These are phyloP conservation scores for Drosophila pectinifera DNA, from an alignment of 1,140 invertebrate species.

Conservation along the genomic window DNA sequence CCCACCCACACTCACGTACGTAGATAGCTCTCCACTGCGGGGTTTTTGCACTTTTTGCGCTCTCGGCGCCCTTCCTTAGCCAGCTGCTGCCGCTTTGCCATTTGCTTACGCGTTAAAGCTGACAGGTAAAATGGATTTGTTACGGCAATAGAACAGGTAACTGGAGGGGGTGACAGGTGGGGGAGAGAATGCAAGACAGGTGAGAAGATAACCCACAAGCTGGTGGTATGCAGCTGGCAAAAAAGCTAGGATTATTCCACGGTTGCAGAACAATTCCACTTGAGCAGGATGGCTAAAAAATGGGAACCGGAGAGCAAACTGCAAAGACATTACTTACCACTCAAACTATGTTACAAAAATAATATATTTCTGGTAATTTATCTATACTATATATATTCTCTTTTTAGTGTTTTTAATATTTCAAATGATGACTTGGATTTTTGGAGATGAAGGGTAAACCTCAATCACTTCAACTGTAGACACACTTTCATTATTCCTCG, in stretches of 20 bases:
- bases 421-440: no score
- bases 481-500: no score
- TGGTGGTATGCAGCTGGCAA: slow-evolving; percentile 14
- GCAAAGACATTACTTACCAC: background rate
- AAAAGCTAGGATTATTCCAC: background rate
- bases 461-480: no score
- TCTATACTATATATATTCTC: no score
- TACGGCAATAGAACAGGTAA: slow-evolving; percentile 70
- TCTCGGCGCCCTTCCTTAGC: slow-evolving; percentile 25
- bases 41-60: slow-evolving; percentile 17
- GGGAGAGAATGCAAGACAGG: slow-evolving; percentile 34
- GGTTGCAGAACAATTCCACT: background rate
- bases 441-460: no score
- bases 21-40: slow-evolving; percentile 18
- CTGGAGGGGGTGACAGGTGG: slow-evolving; percentile 1
- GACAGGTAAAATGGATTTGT: slow-evolving; percentile 81
- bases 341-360: no score
- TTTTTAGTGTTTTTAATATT: no score
- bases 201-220: slow-evolving; percentile 26
- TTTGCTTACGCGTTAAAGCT: slow-evolving; percentile 80
- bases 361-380: no score
- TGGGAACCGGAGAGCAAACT: no score
- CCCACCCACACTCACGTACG: slow-evolving; percentile 14
- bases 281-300: background rate
- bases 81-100: slow-evolving; percentile 64